Evolutionary conservation across 2,113 vertebrate species (phyloP).

Genomic region (Eretmochelys imbricata): DNA sequence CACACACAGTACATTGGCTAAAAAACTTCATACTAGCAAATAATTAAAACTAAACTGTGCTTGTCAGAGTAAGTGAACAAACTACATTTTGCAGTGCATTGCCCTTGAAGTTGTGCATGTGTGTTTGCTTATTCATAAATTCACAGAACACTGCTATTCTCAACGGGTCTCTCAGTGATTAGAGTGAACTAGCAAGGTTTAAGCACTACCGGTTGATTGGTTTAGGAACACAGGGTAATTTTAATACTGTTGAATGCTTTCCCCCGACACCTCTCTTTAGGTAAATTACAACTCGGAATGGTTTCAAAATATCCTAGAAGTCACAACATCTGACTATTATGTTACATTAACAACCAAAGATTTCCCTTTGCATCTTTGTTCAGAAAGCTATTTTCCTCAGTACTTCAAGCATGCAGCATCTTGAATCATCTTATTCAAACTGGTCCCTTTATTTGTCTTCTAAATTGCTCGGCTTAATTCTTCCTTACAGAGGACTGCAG

Average conservation of each 20-base stretch:
- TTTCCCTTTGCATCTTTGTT: neutral
- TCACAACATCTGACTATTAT: neutral
- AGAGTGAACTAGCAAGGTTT: neutral
- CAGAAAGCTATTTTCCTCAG: neutral
- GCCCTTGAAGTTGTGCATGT: neutral
- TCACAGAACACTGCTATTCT: neutral
- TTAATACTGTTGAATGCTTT: neutral
- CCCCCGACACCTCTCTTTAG: rapidly evolving
- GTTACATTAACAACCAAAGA: rapidly evolving
- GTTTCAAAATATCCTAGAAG: neutral
- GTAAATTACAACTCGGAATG: rapidly evolving
- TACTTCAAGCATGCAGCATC: neutral
- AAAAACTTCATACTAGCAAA: neutral
- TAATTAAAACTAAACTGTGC: neutral
- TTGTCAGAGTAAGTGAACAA: neutral
- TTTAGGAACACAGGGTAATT: neutral
- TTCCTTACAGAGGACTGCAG: constrained; percentile 21
- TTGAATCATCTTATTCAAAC: neutral
- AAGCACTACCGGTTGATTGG: neutral
- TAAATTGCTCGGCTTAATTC: constrained; percentile 5
- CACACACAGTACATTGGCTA: neutral
- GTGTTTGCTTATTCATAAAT: neutral
- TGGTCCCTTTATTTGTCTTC: constrained; percentile 34
- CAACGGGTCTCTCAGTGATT: neutral
- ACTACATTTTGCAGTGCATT: neutral